Evolutionary conservation across 2,113 vertebrate species (phyloP), one percentile per base, ranked within the genome.

Genomic region (Odocoileus hemionus): DNA sequence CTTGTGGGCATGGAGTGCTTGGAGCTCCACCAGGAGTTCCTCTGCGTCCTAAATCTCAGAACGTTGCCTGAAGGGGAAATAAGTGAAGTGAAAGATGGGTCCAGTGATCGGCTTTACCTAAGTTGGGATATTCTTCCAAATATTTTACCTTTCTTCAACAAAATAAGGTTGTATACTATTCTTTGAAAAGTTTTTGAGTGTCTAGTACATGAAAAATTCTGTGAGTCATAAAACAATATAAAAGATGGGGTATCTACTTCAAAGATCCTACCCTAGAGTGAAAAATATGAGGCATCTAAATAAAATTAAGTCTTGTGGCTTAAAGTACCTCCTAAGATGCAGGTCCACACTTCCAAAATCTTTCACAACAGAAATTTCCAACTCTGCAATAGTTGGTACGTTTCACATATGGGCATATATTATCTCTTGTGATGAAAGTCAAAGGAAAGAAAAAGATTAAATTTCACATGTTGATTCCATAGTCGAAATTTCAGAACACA

Each of bases 391-490:
- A 86, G 30, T 39, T 43, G 17, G 17, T 54, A 74, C n/a, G 52
- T 95, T 89, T 89, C 79, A 82, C 14, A 88, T 43, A 47, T 79
- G 61, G 64, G 28, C 47, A 3, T 80, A 12, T 91, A 36, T 45
- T 52, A 23, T 16, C 7, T 23, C 25, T 43, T 45, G 26, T 74
- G 58, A 79, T 33, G n/a, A 61, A 89, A 54, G 28, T 67, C 67
- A 80, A 84, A 88, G 52, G n/a, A 43, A 94, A 92, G 92, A 86
- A 89, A 45, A 89, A 30, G 14, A 89, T 84, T 95, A 87, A 28
- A 8, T 61, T 95, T 93, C 47, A 93, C 28, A 2, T 80, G 30
- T 57, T 50, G 61, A 85, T 57, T 74, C 74, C 64, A 89, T 7
- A 86, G 86, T 17, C 50, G 85, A 47, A 47, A 90, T 74, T 80